Conservation (phyloP, 2,113 vertebrate genomes). For the Calyptommatus sinebrachiatus region DNA sequence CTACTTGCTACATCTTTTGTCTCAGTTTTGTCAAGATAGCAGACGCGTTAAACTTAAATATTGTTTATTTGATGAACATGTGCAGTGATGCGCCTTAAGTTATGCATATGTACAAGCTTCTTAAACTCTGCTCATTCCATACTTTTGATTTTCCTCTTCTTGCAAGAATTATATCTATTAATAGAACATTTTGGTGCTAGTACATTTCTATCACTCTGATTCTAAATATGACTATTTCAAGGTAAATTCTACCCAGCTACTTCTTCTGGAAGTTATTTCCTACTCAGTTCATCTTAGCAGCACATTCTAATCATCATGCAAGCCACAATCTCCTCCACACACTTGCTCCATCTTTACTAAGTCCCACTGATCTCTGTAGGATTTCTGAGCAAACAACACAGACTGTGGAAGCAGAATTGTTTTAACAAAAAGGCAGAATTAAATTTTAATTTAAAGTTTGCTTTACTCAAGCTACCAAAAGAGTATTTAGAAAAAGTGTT, state of each 20-base stretch:
- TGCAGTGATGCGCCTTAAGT: slow-evolving; percentile 15
- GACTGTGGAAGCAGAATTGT: background rate
- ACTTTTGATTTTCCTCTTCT: slow-evolving; percentile 2
- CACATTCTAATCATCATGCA: background rate
- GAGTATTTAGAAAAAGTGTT: slow-evolving; percentile 59
- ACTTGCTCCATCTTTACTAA: background rate
- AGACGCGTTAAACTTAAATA: slow-evolving; percentile 52
- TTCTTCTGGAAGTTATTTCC: background rate
- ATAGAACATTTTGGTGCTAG: slow-evolving; percentile 41
- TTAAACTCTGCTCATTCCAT: slow-evolving; percentile 47
- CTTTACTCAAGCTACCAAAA: slow-evolving; percentile 57
- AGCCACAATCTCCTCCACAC: background rate
- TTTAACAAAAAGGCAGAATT: slow-evolving; percentile 51
- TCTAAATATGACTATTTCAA: slow-evolving; percentile 65
- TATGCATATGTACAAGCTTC: slow-evolving; percentile 39
- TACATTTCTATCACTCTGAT: slow-evolving; percentile 63
- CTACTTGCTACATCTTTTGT: background rate
- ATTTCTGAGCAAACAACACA: slow-evolving; percentile 1
- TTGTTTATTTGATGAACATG: slow-evolving; percentile 23
- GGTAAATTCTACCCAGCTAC: slow-evolving; percentile 2
- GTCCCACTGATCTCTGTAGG: background rate
- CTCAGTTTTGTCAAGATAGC: slow-evolving; percentile 33
- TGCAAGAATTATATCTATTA: slow-evolving; percentile 37
- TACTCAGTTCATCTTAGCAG: background rate
- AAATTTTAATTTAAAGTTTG: slow-evolving; percentile 65